Evolutionary conservation across 2,888 invertebrate species (phyloP), one percentile per base, ranked within the genome.

Genomic region (Brachylomia viminalis): DNA sequence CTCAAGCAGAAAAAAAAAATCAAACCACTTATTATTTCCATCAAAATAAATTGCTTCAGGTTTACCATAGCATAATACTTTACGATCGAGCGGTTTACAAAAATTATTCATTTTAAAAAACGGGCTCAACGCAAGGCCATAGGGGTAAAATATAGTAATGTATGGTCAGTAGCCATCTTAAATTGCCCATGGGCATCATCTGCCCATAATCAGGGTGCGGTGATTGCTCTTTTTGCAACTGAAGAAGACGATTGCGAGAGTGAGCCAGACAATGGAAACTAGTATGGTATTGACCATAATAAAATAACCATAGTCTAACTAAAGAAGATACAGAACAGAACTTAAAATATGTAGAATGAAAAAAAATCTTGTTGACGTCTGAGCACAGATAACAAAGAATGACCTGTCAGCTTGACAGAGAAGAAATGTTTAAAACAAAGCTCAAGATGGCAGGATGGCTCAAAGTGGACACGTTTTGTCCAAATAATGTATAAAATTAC

Each of bases 51-150:
- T 42, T 54, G 8, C 42, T 20, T n/a, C 59, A 49, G 42, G 59
- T 45, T 42, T 67, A 76, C 33, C 58, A 42, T 23, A 72, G 15
- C 68, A 38, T 23, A n/a, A 58, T 73, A 47, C 13, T 33, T 56
- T 23, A 49, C 42, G 47, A 30, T 30, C 58, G 45, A 54, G 45
- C 42, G 8, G 7, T 5, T 10, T 52, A 65, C 69, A 59, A 56
- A 38, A 59, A 59, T 59, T 56, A 56, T 83, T 68, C 64, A 74
- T 71, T 52, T 52, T 6, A 15, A 15, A 15, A 33, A 49, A 38
- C 56, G 33, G 11, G 20, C 17, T 13, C 33, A 52, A 30, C 45
- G 45, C 79, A 83, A 83, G 82, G 82, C 74, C 49, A 58, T 49
- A 42, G 13, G 15, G 15, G 33, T n/a, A 67, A 30, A 27, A 56